Percentiles rank a stretch among this genome's conserved stretches.
phyloP scores from a whole-genome alignment of 2,113 vertebrate genomes.

The Mormyrus iriodes region DNA sequence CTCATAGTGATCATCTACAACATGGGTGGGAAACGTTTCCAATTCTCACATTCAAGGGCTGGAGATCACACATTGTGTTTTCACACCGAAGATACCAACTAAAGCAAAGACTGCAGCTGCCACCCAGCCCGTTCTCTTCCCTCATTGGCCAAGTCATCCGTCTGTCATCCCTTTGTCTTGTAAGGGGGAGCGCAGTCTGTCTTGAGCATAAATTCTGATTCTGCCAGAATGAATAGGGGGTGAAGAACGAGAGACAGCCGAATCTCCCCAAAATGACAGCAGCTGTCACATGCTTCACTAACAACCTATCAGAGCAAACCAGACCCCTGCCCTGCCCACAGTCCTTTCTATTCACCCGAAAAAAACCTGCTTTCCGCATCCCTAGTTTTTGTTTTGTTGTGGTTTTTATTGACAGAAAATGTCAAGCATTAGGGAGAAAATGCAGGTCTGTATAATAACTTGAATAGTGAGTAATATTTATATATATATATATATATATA shows the following conservation, averaged over 20 bases:
- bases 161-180: neutral
- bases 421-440: neutral
- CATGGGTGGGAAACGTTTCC: neutral
- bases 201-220: neutral
- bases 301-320: neutral
- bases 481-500: neutral
- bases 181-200: neutral
- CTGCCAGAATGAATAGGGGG: neutral
- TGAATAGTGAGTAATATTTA: neutral
- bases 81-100: neutral
- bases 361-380: neutral
- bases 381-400: neutral
- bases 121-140: neutral
- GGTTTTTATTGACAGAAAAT: neutral
- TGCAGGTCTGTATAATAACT: neutral
- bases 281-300: neutral
- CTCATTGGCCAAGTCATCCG: neutral
- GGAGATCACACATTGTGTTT: neutral
- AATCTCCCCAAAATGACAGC: neutral
- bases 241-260: neutral
- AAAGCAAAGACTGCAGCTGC: neutral
- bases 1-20: neutral
- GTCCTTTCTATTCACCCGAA: neutral
- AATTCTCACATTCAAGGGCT: slow-evolving; percentile 3
- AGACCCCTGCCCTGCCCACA: neutral